Evolutionary conservation across 2,888 invertebrate species (phyloP), one percentile per base, ranked within the genome.

Genomic region (Drosophila mercatorum): DNA sequence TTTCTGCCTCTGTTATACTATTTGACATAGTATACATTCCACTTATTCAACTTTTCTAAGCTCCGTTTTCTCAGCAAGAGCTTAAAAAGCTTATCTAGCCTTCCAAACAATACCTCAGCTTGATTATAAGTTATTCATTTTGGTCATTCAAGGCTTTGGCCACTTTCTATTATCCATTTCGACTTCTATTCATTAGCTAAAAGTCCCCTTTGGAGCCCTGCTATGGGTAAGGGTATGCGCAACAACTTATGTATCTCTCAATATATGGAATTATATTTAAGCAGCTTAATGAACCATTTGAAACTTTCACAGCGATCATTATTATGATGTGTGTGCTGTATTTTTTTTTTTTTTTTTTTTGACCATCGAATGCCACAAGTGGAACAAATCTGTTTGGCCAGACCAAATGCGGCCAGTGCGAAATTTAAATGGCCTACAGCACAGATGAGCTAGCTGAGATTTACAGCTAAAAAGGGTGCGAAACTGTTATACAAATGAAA

Each of bases 281-380:
- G 83, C 88, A 65, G 83, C 83, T 83, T 83, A 83, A 83, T 83
- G 87, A 83, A 83, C 79, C 84, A 83, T 86, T 83, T 73, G 75
- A 75, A 89, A 89, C 89, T 89, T 84, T 84, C 84, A 84, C 84
- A 88, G 81, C 74, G 70, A 84, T 89, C 87, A 85, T 89, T 72
- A 87, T 84, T 72, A 87, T 84, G 82, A 89, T 83, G 87, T 83
- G 75, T 73, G 75, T 73, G 78, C 69, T 81, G 86, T 82, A 72
- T 17, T 17, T 17, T 17, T 17, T 17, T 89, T 89, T 81, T 81
- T 47, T 81, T 81, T 79, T 17, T 81, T 82, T 34, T 12, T 11
- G 85, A 77, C 80, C 88, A 87, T 88, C 88, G 69, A 78, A 69
- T 81, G 72, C 75, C 85, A 79, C 85, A 87, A 84, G 88, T 87